Conservation (phyloP, 2,113 vertebrate genomes). For the Hyla sarda region DNA sequence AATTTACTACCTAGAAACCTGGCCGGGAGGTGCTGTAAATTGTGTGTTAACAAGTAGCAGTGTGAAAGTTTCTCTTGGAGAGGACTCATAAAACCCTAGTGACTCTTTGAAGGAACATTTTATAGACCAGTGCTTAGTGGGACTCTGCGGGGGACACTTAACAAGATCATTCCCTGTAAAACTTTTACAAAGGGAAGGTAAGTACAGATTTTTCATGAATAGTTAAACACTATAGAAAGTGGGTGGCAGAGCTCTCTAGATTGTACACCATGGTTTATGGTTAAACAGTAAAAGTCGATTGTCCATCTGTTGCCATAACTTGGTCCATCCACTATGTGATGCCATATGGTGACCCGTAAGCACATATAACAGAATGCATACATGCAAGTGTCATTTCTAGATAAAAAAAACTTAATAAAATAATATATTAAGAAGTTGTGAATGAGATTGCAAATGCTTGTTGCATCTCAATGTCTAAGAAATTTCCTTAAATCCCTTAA, state of each 20-base stretch:
- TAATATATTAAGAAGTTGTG: no score
- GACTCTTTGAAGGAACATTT: conserved; percentile 21
- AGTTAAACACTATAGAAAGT: conserved; percentile 32
- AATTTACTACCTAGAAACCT: background rate
- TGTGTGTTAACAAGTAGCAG: background rate
- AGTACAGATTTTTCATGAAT: conserved; percentile 30
- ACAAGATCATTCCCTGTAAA: conserved; percentile 29
- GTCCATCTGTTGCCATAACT: conserved; percentile 26
- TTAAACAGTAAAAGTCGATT: conserved; percentile 22
- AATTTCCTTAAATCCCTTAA: no score
- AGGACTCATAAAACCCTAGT: conserved; percentile 16
- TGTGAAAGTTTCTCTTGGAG: conserved; percentile 22
- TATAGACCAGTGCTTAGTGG: conserved; percentile 17
- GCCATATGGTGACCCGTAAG: background rate
- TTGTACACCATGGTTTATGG: background rate
- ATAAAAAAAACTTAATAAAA: no score
- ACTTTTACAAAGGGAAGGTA: conserved; percentile 11
- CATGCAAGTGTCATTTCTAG: background rate
- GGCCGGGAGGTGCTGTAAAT: background rate
- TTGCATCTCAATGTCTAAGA: no score
- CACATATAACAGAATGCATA: background rate
- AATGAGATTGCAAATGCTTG: no score
- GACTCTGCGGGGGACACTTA: conserved; percentile 26
- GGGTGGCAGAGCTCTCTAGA: background rate
- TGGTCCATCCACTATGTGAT: background rate